Base-by-base conservation (phyloP, 1,140 invertebrate species). In the Aphaenogaster floridana region DNA sequence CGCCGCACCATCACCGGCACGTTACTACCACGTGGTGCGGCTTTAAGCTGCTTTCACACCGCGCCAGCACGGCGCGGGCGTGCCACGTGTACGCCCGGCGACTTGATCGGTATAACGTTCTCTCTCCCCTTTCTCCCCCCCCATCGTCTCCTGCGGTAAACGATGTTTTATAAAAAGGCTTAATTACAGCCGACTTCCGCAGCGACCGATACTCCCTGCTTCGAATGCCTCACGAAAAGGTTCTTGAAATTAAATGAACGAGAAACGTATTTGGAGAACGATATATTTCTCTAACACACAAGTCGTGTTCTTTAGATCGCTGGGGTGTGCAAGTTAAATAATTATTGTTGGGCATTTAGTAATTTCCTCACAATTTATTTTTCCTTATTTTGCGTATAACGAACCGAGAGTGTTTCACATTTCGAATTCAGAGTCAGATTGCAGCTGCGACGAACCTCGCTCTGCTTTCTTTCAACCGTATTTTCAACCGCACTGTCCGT, bases 1-100 rank as follows among this genome's bases (percentile, higher is more conserved):
- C 71, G 54, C 28, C 68, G 54, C 57, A 61, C 28, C n/a, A 28
- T 42, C 78, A 45, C 63, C 28, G 59, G 64, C 71, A 79, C 48
- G 57, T 86, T 74, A 86, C 85, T 45, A 84, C 80, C 80, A 84
- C 86, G 72, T 74, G 59, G 59, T 48, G 42, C 64, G 50, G 74
- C 45, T 13, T 91, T 89, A 90, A 87, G 87, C 79, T n/a, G 13
- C 61, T 28, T 84, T 87, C 72, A 83, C 89, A 86, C 72, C 45
- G 63, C 3, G 6, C 17, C 48, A 9, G 21, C 36, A 34, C 39
- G 11, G 21, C 39, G 8, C 28, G 80, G 11, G 21, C 39, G 8
- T 39, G 80, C 54, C 80, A 84, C 69, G 80, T 84, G 80, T 83
- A 61, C 34, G 7, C 59, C 17, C 13, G 42, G 2, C 7, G 28